Conservation (phyloP, 2,113 vertebrate genomes). For the Bothrops jararaca region DNA sequence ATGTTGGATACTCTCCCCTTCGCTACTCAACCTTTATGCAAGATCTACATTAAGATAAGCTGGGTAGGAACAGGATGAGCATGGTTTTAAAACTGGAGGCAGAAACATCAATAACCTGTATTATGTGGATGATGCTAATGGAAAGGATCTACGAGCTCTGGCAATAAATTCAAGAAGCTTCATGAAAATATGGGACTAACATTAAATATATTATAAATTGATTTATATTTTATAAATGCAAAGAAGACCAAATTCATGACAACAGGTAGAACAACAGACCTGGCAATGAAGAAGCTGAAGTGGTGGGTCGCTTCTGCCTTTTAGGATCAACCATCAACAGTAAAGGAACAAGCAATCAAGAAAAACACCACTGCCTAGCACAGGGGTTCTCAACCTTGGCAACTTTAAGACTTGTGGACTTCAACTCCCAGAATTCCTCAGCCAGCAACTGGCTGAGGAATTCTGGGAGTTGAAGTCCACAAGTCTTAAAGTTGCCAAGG, state of each 20-base stretch:
- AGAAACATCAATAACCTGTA: background rate
- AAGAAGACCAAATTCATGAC: background rate
- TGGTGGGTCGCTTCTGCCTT: background rate
- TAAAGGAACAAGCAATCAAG: background rate
- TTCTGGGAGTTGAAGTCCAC: too few relatives aligned
- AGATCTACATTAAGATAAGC: background rate
- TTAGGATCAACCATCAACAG: background rate
- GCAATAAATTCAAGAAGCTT: background rate
- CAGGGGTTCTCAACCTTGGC: too few relatives aligned
- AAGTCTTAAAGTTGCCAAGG: too few relatives aligned
- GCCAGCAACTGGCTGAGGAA: too few relatives aligned
- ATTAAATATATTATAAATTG: background rate
- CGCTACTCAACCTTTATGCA: background rate
- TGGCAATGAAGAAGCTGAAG: background rate
- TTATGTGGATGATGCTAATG: background rate
- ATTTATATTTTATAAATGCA: background rate
- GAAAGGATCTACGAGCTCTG: background rate
- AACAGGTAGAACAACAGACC: background rate
- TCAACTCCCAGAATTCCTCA: too few relatives aligned
- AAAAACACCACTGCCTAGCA: background rate
- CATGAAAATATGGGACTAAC: background rate
- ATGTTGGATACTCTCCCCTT: background rate
- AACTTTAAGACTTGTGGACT: too few relatives aligned
- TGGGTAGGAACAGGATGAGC: background rate
- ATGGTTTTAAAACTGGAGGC: background rate